phyloP scores from a whole-genome alignment of 2,888 invertebrate genomes.

The Drosophila paracracens region DNA sequence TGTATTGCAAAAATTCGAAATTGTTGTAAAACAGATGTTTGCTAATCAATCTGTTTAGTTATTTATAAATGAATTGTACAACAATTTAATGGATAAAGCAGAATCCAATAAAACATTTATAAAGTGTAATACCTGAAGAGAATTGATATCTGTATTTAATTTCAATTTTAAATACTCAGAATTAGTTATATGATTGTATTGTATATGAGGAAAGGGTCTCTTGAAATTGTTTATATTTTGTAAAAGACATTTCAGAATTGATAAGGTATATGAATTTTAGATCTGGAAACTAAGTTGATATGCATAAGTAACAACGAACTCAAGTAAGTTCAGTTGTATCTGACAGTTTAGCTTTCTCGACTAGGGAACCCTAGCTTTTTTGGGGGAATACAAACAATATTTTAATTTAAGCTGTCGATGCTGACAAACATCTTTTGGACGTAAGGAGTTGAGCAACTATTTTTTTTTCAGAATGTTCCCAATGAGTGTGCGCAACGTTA shows the following conservation, averaged over 20 bases:
- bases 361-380: too few relatives aligned
- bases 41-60: background rate
- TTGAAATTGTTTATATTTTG: background rate
- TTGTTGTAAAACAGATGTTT: background rate
- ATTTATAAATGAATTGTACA: background rate
- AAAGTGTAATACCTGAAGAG: background rate
- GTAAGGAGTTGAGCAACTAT: slow-evolving; percentile 26
- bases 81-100: background rate
- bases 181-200: background rate
- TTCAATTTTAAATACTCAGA: background rate
- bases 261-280: too few relatives aligned
- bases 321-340: background rate
- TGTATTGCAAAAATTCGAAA: background rate
- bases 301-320: background rate
- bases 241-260: background rate
- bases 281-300: background rate
- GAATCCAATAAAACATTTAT: too few relatives aligned
- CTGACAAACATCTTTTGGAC: slow-evolving; percentile 15
- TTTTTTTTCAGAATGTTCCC: slow-evolving; percentile 44
- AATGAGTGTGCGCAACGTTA: slow-evolving; percentile 37
- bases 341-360: background rate
- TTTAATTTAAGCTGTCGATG: slow-evolving; percentile 6
- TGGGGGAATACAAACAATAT: background rate
- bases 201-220: background rate
- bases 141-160: background rate